Percentiles rank a stretch among this genome's conserved stretches.
Evolutionary conservation across 1,140 invertebrate species (phyloP).

Genomic region (Gonatopus flavifemur): DNA sequence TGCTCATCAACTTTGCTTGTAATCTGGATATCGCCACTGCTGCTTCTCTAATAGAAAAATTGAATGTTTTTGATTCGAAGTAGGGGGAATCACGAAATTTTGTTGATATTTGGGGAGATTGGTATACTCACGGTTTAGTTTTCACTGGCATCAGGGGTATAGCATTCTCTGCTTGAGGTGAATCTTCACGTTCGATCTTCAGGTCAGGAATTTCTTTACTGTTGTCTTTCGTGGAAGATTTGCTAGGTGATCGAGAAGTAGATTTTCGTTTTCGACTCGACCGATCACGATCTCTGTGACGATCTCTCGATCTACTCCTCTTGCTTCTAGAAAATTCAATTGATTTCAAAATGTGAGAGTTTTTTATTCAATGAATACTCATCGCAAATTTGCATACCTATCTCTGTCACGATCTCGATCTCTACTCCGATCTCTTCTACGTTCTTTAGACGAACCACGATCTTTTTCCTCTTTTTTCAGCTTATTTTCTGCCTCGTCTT

Average conservation of each 20-base stretch:
- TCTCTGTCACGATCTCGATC: constrained; percentile 57
- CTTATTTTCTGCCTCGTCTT: constrained; percentile 52
- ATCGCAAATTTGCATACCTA: constrained; percentile 35
- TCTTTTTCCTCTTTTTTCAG: constrained; percentile 55
- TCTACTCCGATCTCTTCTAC: constrained; percentile 51
- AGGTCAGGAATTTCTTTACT: constrained; percentile 44
- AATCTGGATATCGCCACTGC: constrained; percentile 61
- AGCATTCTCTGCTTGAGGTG: constrained; percentile 50
- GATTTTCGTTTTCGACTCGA: constrained; percentile 51
- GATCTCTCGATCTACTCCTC: constrained; percentile 59
- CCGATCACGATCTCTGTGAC: constrained; percentile 56
- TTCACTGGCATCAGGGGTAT: constrained; percentile 52
- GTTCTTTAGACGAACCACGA: constrained; percentile 49
- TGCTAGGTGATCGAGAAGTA: constrained; percentile 50
- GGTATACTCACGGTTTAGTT: constrained; percentile 51
- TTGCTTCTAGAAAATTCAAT: constrained; percentile 43
- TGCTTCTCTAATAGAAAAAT: constrained; percentile 45
- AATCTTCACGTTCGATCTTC: constrained; percentile 51
- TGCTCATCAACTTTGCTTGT: constrained; percentile 64
- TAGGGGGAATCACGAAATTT: background rate
- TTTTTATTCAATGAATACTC: background rate
- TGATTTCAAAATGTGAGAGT: background rate
- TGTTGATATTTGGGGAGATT: background rate
- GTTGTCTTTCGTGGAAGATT: constrained; percentile 46
- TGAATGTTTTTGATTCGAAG: background rate